These are phyloP conservation scores for Willisornis vidua DNA, from an alignment of 2,113 vertebrate genomes.

Conservation along the genomic window DNA sequence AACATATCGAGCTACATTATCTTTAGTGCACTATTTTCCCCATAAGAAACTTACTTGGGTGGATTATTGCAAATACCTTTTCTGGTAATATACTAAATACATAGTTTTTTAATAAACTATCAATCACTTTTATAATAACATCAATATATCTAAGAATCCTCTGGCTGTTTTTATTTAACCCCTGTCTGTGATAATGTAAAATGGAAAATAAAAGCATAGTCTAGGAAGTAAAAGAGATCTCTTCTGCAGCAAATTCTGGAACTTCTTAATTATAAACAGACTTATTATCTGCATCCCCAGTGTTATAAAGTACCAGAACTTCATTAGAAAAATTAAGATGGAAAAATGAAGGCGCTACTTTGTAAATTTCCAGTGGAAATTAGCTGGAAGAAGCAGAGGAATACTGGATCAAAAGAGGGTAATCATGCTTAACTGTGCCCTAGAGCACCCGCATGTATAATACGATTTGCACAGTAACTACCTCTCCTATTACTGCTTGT, in stretches of 20 bases:
- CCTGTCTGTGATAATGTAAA: neutral
- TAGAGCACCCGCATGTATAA: constrained; percentile 78
- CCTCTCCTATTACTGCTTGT: constrained; percentile 80
- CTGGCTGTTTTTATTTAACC: constrained; percentile 13
- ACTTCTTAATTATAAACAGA: constrained; percentile 78
- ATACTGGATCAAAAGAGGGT: constrained; percentile 86
- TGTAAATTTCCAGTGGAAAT: constrained; percentile 85
- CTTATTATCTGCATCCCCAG: constrained; percentile 80
- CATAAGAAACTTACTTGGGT: neutral
- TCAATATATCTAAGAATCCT: constrained; percentile 11
- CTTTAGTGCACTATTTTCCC: neutral
- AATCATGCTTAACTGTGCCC: constrained; percentile 82
- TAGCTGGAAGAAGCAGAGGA: constrained; percentile 77
- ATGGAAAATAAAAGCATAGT: neutral
- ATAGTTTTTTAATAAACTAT: neutral
- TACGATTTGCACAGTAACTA: constrained; percentile 82
- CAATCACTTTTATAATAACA: neutral
- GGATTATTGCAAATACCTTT: neutral
- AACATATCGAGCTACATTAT: neutral
- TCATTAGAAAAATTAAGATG: constrained; percentile 85
- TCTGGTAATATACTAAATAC: neutral
- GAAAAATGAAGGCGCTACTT: constrained; percentile 81
- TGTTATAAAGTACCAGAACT: constrained; percentile 78
- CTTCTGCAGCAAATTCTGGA: constrained; percentile 68
- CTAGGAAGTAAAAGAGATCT: constrained; percentile 51